Percentiles rank a stretch among this genome's conserved stretches.
These are phyloP conservation scores for Rhadina sibilatrix DNA, from an alignment of 2,113 vertebrate species.

Conservation along the genomic window DNA sequence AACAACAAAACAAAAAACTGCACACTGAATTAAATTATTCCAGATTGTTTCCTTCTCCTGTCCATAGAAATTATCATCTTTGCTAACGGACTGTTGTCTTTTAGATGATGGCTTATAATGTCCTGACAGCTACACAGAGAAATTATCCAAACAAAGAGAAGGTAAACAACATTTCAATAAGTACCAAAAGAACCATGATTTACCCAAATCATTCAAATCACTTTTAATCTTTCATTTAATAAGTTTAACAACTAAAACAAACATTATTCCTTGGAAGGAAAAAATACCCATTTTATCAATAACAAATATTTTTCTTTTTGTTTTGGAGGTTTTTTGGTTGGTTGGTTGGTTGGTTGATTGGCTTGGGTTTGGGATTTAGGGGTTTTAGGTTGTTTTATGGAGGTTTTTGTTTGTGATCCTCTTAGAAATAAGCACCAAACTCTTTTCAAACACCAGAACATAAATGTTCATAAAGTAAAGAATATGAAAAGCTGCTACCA, in stretches of 20 bases:
- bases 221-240: not conserved
- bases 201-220: not conserved
- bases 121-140: not conserved
- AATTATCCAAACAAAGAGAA: not conserved
- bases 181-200: not conserved
- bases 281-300: rapidly evolving
- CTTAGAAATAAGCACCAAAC: not conserved
- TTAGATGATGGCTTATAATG: not conserved
- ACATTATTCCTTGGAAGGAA: not conserved
- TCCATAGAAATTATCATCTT: not conserved
- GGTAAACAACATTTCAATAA: not conserved
- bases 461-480: rapidly evolving
- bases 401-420: not conserved
- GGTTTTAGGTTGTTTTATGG: not conserved
- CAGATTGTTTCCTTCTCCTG: not conserved
- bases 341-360: not conserved
- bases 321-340: not conserved
- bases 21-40: not conserved
- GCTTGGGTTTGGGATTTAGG: too few relatives aligned
- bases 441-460: not conserved
- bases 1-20: rapidly evolving
- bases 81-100: not conserved
- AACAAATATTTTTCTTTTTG: rapidly evolving
- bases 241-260: not conserved
- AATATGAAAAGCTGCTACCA: not conserved